Base-by-base conservation (phyloP, 1,140 invertebrate species). In the Caligus rogercresseyi region DNA sequence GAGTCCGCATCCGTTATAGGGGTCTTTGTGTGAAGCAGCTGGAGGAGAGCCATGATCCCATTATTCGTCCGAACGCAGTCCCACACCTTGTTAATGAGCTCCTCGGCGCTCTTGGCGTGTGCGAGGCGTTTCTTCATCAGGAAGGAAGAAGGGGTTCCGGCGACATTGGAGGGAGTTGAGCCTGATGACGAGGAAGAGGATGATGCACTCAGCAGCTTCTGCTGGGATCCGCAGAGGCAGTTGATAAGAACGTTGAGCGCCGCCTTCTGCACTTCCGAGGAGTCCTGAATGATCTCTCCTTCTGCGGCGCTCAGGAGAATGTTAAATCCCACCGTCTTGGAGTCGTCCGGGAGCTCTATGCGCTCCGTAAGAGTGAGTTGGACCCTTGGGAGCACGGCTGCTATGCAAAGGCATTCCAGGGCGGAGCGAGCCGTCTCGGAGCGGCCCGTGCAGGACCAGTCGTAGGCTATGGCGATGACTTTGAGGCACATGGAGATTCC, bases 1-100 rank as follows among this genome's bases (percentile, higher is more conserved):
- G 83, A 84, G 74, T 98, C 94, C 2, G 93, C 94, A 78, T 97
- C 93, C 1, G 90, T 96, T 20, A 97, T 89, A 0, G 94, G 93
- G 11, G 84, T 85, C 76, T 95, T 96, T 3, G 87, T 82, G 72
- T 85, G 83, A 80, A 98, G 84, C 31, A 95, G 75, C 66, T 79
- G 77, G 25, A 80, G 70, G 15, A 81, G 68, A 20, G 89, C 88
- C 85, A 94, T 92, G 60, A 95, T 94, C n/a, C 90, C 91, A 74
- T 94, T 95, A 73, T 93, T 94, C 1, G 83, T 83, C 65, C 92
- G 76, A 1, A 94, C 83, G 66, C 85, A 85, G 72, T 93, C 89
- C 91, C 91, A 96, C 25, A 96, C 82, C 71, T 86, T 88, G 70
- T 84, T 82, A 62, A 93, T 83, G 1, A 92, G 75, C 68, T 93